Evolutionary conservation across 2,888 invertebrate genomes (phyloP), one percentile per base, ranked within the genome.

Genomic region (Synergus umbraculus): DNA sequence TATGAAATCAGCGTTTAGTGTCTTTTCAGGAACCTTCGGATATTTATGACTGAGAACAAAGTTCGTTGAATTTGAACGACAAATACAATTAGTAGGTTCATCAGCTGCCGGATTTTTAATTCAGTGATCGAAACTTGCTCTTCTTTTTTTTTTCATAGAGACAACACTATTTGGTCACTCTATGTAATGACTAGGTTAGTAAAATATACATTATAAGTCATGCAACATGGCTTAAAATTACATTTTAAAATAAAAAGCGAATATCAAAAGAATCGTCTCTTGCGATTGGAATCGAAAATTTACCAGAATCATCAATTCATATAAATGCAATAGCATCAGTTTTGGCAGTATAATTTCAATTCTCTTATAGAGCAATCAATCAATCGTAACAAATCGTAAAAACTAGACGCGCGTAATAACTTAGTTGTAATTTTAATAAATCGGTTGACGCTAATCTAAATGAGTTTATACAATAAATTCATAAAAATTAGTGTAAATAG

Each of bases 311-410:
- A 79, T 89, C 86, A 88, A 89, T 86, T 89, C 86, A 86, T 84
- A 78, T 87, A 85, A 90, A 90, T 89, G 88, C 89, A 90, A 88
- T 86, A 89, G 87, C 88, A 89, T 88, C 85, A 84, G 84, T 86
- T 89, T 90, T 91, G 91, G 91, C 91, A 91, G 91, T 91, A 89
- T 87, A 87, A 87, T 88, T 87, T 86, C 84, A 76, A 83, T 80
- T 76, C 83, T 79, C 81, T 78, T 73, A 37, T 41, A 10, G 63
- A 67, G 69, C 76, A 37, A 78, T 79, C 76, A 77, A 73, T 64
- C 66, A 81, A 82, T 77, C 76, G 78, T 77, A 63, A 22, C 67
- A 77, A 49, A 82, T 77, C 66, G 78, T 77, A 63, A 22, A 77
- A 77, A 49, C 77, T 77, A 65, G 12, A 65, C 8, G 46, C 15